Evolutionary conservation across 2,113 vertebrate species (phyloP).

Genomic region (Saccopteryx bilineata): DNA sequence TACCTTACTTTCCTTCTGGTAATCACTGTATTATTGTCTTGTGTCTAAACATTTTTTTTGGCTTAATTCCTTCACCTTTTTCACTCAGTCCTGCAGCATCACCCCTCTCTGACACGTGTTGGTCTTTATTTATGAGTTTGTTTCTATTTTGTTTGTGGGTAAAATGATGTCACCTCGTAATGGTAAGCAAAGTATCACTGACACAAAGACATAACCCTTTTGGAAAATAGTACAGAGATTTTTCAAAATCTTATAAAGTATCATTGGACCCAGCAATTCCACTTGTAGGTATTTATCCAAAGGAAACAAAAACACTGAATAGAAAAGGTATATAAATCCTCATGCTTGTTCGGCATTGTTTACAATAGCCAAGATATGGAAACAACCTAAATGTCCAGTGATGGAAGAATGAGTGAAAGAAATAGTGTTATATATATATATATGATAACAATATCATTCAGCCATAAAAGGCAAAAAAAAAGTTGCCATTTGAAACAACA

Average conservation of each 20-base stretch:
- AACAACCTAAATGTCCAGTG: neutral
- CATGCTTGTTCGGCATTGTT: neutral
- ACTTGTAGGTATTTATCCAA: neutral
- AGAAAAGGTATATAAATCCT: neutral
- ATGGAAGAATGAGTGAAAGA: neutral
- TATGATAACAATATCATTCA: neutral
- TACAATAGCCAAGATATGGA: neutral
- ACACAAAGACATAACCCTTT: neutral
- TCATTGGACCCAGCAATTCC: neutral
- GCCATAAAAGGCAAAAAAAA: neutral
- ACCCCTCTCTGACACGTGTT: too few relatives aligned
- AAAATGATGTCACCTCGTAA: neutral
- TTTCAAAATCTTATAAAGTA: neutral
- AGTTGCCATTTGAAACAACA: neutral
- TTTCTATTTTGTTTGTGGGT: too few relatives aligned
- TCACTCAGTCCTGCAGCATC: too few relatives aligned
- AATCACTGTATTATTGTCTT: too few relatives aligned
- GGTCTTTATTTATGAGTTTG: too few relatives aligned
- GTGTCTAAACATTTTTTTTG: too few relatives aligned
- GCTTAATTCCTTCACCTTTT: too few relatives aligned
- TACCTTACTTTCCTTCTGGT: too few relatives aligned
- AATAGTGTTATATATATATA: neutral
- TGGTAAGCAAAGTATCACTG: neutral
- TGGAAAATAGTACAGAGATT: neutral
- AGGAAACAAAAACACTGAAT: neutral